Conservation (phyloP, 2,113 vertebrate genomes). For the Misgurnus anguillicaudatus region DNA sequence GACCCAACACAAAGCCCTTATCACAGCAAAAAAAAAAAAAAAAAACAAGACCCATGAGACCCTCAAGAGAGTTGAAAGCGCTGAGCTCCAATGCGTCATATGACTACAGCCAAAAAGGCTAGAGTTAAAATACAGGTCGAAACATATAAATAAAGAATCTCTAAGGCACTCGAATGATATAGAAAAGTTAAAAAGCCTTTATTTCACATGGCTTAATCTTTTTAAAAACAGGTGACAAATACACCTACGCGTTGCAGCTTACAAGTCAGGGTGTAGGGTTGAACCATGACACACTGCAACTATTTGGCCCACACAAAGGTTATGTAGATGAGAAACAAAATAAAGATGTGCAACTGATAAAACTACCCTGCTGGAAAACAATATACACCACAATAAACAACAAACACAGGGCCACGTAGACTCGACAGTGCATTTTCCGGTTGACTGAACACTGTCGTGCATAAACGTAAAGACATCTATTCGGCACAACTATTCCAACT, state of each 20-base stretch:
- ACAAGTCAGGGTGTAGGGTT: no score
- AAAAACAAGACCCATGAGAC: neutral
- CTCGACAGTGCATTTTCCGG: neutral
- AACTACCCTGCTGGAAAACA: neutral
- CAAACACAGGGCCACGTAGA: neutral
- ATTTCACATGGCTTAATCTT: no score
- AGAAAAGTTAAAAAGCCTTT: no score
- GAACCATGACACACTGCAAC: neutral
- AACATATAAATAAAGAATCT: no score
- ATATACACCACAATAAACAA: neutral
- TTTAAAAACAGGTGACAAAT: no score
- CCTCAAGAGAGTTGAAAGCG: neutral
- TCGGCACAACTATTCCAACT: neutral
- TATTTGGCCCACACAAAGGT: neutral
- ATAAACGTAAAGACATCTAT: neutral
- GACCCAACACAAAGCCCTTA: constrained; percentile 22
- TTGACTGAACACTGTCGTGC: neutral
- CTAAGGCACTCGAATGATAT: no score
- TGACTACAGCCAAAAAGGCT: neutral
- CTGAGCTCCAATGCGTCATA: neutral
- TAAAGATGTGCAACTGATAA: no score
- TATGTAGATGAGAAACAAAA: neutral
- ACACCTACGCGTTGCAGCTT: no score
- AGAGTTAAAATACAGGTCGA: neutral
- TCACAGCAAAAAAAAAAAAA: constrained; percentile 11